Evolutionary conservation across 2,888 invertebrate genomes (phyloP), one percentile per base, ranked within the genome.

Genomic region (Barypeithes pellucidus): DNA sequence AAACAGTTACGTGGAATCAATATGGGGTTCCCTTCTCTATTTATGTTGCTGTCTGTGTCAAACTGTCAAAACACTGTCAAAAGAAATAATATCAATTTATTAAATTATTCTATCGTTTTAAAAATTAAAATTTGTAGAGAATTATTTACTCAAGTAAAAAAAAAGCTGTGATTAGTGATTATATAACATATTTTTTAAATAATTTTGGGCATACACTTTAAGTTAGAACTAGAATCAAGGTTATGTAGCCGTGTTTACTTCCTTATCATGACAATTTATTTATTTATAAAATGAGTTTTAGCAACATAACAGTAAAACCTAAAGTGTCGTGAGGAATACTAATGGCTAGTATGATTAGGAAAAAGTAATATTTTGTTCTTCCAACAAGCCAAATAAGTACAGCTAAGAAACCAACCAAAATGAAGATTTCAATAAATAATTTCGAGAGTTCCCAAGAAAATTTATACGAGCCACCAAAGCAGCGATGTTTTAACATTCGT

Each of bases 371-470:
- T n/a, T 22, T 9, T 11, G 29, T 68, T 47, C 24, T 45, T 47
- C 18, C 29, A 60, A 43, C 5, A 65, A 65, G 20, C 22, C 43
- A 61, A 39, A 4, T 43, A 22, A 24, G 12, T 60, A 24, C 24
- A 24, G 29, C 16, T 61, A 22, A 24, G 14, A 45, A 61, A 61
- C 29, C 61, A 78, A 29, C 29, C 61, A 78, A 29, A 70, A 80
- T 80, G 80, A 79, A 78, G 73, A 75, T 78, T 63, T 73, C 75
- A 60, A 77, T 78, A n/a, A 77, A 79, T 4, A 73, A 79, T 3
- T 78, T 59, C 59, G 45, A 62, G 50, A 47, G 71, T 66, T 43
- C 65, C 4, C 54, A 57, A 57, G 54, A 57, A 11, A 33, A 57
- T 16, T 11, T 57, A 18, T 62, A 47, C 20, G 62, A 66, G 14